Percentiles rank a stretch among this genome's conserved stretches.
Evolutionary conservation across 2,888 invertebrate species (phyloP).

Genomic region (Arctia plantaginis): DNA sequence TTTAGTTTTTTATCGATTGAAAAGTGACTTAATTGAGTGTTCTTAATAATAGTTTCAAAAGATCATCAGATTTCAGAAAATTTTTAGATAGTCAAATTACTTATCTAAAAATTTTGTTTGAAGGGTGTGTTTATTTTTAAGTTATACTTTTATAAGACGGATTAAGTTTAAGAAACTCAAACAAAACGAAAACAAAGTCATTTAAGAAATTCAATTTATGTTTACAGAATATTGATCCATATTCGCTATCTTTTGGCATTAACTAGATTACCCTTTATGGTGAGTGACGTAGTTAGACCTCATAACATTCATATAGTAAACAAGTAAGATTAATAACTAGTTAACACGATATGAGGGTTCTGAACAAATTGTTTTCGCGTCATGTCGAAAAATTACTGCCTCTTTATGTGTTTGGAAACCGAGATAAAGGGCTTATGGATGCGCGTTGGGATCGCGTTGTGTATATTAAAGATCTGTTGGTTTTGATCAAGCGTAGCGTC

Average conservation of each 20-base stretch:
- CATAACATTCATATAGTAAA: not conserved
- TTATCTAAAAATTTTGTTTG: no score
- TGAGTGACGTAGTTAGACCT: not conserved
- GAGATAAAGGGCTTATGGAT: constrained; percentile 1
- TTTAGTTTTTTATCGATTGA: no score
- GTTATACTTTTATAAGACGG: not conserved
- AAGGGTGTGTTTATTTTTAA: no score
- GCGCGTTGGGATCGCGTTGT: not conserved
- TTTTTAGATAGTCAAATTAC: no score
- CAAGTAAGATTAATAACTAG: constrained; percentile 2
- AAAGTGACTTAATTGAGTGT: no score
- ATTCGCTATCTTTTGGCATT: not conserved
- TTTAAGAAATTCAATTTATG: no score
- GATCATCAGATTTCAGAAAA: no score
- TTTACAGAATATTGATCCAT: not conserved
- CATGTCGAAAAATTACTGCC: constrained; percentile 8
- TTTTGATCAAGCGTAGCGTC: not conserved
- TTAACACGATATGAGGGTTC: not conserved
- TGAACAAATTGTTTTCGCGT: not conserved
- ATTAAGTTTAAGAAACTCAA: not conserved
- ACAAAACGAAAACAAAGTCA: not conserved
- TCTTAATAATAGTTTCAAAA: no score
- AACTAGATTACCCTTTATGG: not conserved
- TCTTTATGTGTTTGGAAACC: not conserved
- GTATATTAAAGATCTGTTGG: not conserved